Evolutionary conservation across 2,113 vertebrate genomes (phyloP), one percentile per base, ranked within the genome.

Genomic region (Plecotus auritus): DNA sequence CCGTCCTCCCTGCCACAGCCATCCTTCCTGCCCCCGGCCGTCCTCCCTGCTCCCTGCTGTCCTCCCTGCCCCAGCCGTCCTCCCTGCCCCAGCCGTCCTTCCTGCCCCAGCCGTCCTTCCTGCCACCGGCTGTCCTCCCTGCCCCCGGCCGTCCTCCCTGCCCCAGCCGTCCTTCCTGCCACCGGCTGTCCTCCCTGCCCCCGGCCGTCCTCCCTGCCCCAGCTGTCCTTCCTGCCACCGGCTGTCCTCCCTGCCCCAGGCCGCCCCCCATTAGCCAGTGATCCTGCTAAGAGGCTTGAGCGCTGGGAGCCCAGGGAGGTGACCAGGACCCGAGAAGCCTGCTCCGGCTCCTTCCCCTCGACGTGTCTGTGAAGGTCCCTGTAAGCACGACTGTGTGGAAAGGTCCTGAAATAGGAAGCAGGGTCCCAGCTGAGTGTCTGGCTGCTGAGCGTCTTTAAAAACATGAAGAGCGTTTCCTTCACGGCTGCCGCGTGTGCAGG

Each of bases 391-490:
- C 85, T 87, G 35, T 70, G 89, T 96, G 95, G 96, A 97, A 97
- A 97, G 80, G 78, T 77, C 97, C 92, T 94, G 93, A 95, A 93
- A 97, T 95, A 98, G 98, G 98, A 98, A 98, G 95, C 78, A 81
- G 84, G 90, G 95, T 95, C 97, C 94, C 1, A 2, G 97, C 88
- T 95, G 93, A 97, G 94, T 54, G 83, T 95, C 90, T 91, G 95
- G 96, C 97, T 93, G 83, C 83, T 11, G 93, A 96, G 97, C 96
- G 94, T 93, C 84, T 85, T 82, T 80, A 73, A 96, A 7, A 77
- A 28, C 13, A 80, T 87, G 54, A 70, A 80, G 67, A 45, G 96
- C 93, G 96, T 98, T 98, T 98, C 98, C 98, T 85, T 96, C 2
- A 9, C 17, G 61, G 95, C 80, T 97, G 98, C 98, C 98, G 98